phyloP scores from a whole-genome alignment of 2,888 invertebrate species.

The Drosophila cognata region DNA sequence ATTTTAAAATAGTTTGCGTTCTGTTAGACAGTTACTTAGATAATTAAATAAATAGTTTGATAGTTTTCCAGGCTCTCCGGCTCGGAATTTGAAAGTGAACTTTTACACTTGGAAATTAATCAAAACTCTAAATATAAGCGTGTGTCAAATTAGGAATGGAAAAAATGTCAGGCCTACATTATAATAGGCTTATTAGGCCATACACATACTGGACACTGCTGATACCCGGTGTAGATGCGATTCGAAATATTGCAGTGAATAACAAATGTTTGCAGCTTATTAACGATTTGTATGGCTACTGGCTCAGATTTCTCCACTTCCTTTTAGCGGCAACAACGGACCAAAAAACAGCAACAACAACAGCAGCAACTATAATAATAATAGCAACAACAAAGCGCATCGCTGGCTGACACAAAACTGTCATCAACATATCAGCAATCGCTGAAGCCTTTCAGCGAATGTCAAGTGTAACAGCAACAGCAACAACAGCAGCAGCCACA shows the following conservation, averaged over 20 bases:
- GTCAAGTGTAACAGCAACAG: slow-evolving; percentile 49
- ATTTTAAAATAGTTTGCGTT: not conserved
- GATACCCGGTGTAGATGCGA: slow-evolving; percentile 4
- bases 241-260: slow-evolving; percentile 26
- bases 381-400: slow-evolving; percentile 40
- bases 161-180: not conserved
- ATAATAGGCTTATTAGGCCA: not conserved
- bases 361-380: slow-evolving; percentile 16
- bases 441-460: slow-evolving; percentile 42
- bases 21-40: not conserved
- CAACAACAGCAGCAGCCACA: slow-evolving; percentile 23
- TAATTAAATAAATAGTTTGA: not conserved
- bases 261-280: slow-evolving; percentile 22
- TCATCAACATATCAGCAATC: slow-evolving; percentile 66
- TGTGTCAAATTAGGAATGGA: not conserved
- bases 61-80: not conserved
- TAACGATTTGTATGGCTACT: slow-evolving; percentile 25
- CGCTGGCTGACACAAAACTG: slow-evolving; percentile 67
- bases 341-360: not conserved
- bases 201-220: no score
- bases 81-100: not conserved
- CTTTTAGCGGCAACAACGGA: slow-evolving; percentile 47
- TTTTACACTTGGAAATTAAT: not conserved
- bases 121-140: not conserved
- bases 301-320: slow-evolving; percentile 72